These are phyloP conservation scores for Conger conger DNA, from an alignment of 2,113 vertebrate genomes.

Conservation along the genomic window DNA sequence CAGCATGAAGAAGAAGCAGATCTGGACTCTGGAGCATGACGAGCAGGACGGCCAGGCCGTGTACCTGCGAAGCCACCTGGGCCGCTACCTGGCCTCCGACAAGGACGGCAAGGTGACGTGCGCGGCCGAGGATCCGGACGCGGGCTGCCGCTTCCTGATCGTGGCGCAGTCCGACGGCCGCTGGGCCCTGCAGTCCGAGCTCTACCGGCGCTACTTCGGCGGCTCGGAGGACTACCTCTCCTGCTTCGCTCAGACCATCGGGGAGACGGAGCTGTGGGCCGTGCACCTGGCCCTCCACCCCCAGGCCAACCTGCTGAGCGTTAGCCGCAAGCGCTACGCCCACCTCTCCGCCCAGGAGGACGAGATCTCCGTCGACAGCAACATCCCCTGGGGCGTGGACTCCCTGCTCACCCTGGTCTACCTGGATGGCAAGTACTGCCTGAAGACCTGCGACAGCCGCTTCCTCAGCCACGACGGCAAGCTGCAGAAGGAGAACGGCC, in stretches of 20 bases:
- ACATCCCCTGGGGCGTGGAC: constrained; percentile 91
- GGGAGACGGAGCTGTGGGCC: constrained; percentile 86
- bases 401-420: constrained; percentile 89
- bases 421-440: constrained; percentile 84
- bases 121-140: constrained; percentile 76
- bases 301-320: constrained; percentile 87
- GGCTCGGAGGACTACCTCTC: constrained; percentile 85
- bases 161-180: constrained; percentile 88
- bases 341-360: constrained; percentile 83
- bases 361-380: constrained; percentile 82
- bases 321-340: constrained; percentile 89
- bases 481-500: constrained; percentile 72
- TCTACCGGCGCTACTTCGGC: constrained; percentile 86
- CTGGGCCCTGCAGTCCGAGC: constrained; percentile 89
- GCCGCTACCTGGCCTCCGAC: constrained; percentile 86
- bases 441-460: constrained; percentile 85
- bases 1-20: constrained; percentile 92
- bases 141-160: constrained; percentile 82
- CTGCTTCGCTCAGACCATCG: constrained; percentile 87
- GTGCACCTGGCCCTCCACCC: constrained; percentile 92
- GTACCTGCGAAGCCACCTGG: constrained; percentile 87
- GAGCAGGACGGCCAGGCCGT: constrained; percentile 79
- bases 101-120: constrained; percentile 89
- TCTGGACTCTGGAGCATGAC: constrained; percentile 91
- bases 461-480: constrained; percentile 87